Percentiles rank a stretch among this genome's conserved stretches.
Evolutionary conservation across 2,888 invertebrate genomes (phyloP).

Genomic region (Mesorhabditis spiculigera): DNA sequence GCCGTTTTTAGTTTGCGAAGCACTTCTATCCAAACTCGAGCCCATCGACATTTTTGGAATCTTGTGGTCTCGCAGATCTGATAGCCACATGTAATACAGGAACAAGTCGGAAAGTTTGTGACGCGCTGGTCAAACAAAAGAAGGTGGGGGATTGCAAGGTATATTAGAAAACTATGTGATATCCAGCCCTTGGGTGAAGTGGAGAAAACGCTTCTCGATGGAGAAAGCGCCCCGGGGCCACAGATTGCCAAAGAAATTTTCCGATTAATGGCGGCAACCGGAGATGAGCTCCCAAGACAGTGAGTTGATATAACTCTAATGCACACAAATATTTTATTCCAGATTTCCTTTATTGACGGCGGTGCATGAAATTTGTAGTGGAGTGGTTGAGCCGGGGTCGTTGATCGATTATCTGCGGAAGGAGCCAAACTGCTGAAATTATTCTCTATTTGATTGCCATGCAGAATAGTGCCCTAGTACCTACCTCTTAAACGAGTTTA

Average conservation of each 20-base stretch:
- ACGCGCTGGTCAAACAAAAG: constrained; percentile 87
- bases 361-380: constrained; percentile 86
- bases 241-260: constrained; percentile 95
- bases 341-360: constrained; percentile 92
- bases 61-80: constrained; percentile 95
- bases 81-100: constrained; percentile 98
- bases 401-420: constrained; percentile 40
- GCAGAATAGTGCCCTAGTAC: no score
- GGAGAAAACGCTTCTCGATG: constrained; percentile 92
- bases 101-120: constrained; percentile 86
- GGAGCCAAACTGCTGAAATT: constrained; percentile 21
- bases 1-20: constrained; percentile 83
- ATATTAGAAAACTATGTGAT: not conserved
- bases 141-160: constrained; percentile 66
- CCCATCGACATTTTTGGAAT: constrained; percentile 91
- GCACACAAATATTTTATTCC: constrained; percentile 15
- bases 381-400: constrained; percentile 56
- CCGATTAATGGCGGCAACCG: constrained; percentile 67
- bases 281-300: not conserved
- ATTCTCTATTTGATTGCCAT: no score
- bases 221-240: constrained; percentile 95
- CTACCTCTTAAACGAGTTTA: no score
- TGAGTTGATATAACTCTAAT: not conserved
- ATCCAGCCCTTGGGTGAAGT: constrained; percentile 74
- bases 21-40: constrained; percentile 84